Evolutionary conservation across 2,113 vertebrate species (phyloP), one percentile per base, ranked within the genome.

Genomic region (Mirounga angustirostris): DNA sequence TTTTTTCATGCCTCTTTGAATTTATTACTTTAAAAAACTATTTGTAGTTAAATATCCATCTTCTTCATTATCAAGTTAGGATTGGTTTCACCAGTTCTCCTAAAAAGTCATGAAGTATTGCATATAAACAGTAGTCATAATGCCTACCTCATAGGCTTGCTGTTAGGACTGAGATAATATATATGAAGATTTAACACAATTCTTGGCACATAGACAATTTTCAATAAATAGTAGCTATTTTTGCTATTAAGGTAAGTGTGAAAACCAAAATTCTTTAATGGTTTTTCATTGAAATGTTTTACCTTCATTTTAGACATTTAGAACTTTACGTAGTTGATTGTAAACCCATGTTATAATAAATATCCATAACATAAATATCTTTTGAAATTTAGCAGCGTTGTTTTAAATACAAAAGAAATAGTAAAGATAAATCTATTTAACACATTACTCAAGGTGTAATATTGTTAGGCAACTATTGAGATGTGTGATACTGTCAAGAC

Each of bases 21-120:
- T 52, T 36, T 92, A 30, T 80, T 95, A 63, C 36, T 90, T 97
- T 95, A 74, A 16, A 97, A 93, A 94, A 78, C 4, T 78, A 71
- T 74, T 59, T 91, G 19, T 79, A 90, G 36, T 86, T 91, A 97
- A 93, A 83, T 92, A 65, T 58, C 22, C 50, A 71, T 83, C 46
- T 96, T 96, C 28, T 43, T 92, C 7, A 46, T 95, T 85, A 43
- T 2, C 56, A 88, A 89, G 82, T 90, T 87, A 56, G 40, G 76
- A 78, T 85, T 73, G 24, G 21, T 82, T 96, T 95, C 8, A 43
- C 50, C 71, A 67, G 1, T 82, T 89, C 30, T 85, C 6, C 54
- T 96, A 76, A 76, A 94, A 79, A 26, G 16, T 96, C 36, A 81
- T 46, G 61, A 56, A 74, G 22, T 65, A 76, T 63, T n/a, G 24